A percentile compares a stretch with the other conserved stretches of the same genome.
phyloP scores from a whole-genome alignment of 2,797 vertebrate species.

The Myotis findleyi region DNA sequence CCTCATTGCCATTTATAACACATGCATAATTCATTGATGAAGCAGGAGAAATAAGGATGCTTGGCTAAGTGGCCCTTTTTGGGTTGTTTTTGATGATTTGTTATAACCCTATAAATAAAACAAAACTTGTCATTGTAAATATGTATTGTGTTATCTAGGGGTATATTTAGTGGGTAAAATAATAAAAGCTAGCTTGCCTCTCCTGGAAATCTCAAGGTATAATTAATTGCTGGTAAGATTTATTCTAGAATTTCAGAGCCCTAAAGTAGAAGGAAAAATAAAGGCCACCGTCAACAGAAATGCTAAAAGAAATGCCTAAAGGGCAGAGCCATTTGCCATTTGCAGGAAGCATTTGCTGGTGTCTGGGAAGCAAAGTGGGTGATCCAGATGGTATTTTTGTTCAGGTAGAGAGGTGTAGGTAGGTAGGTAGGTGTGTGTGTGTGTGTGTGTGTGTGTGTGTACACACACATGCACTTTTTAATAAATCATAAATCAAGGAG shows the following conservation, averaged over 20 bases:
- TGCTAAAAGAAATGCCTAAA: constrained; percentile 71
- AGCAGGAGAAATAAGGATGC: constrained; percentile 69
- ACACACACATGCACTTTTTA: constrained; percentile 70
- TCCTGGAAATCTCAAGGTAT: constrained; percentile 54
- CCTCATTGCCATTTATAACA: constrained; percentile 67
- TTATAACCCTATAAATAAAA: constrained; percentile 83
- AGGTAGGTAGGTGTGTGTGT: constrained; percentile 14
- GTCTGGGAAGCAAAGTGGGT: background rate
- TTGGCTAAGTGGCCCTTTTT: constrained; percentile 75
- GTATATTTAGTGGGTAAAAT: constrained; percentile 82
- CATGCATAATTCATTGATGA: constrained; percentile 79
- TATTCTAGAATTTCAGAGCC: constrained; percentile 52
- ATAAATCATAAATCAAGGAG: constrained; percentile 81
- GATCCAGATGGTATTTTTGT: constrained; percentile 70
- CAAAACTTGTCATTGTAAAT: constrained; percentile 77
- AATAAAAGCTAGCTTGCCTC: constrained; percentile 56
- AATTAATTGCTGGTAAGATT: constrained; percentile 67
- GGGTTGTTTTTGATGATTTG: constrained; percentile 77
- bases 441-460: background rate
- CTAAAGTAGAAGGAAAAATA: constrained; percentile 56
- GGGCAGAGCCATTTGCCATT: constrained; percentile 77
- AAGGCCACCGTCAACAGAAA: constrained; percentile 51
- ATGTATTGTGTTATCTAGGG: constrained; percentile 78
- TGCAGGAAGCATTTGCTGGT: background rate
- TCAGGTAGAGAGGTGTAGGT: constrained; percentile 56